Percentiles rank a stretch among this genome's conserved stretches.
These are phyloP conservation scores for Rhorus exstirpatorius DNA, from an alignment of 2,888 invertebrate genomes.

Conservation along the genomic window DNA sequence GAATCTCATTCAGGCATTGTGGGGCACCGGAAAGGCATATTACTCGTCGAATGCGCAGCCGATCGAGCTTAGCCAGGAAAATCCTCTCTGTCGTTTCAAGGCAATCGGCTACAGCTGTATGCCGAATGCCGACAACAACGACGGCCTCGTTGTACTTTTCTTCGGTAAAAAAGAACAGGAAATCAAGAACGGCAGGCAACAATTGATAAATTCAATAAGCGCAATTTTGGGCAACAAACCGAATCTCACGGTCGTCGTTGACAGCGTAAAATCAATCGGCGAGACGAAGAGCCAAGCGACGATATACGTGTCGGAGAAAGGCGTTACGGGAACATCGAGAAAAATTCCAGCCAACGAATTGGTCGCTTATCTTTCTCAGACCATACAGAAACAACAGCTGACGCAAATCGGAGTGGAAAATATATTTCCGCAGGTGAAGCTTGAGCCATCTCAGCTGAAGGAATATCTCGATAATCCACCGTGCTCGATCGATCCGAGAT, in stretches of 20 bases:
- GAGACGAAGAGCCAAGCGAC: conserved; percentile 92
- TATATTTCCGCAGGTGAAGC: conserved; percentile 91
- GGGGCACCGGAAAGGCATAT: conserved; percentile 95
- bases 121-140: conserved; percentile 95
- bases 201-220: conserved; percentile 89
- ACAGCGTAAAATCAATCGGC: conserved; percentile 92
- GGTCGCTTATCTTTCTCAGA: conserved; percentile 90
- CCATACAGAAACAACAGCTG: conserved; percentile 91
- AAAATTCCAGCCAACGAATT: conserved; percentile 92
- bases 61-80: conserved; percentile 94
- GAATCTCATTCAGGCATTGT: conserved; percentile 97
- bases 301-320: conserved; percentile 91
- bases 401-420: conserved; percentile 91
- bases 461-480: conserved; percentile 97
- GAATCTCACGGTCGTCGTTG: conserved; percentile 92
- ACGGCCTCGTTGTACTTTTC: conserved; percentile 95
- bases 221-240: conserved; percentile 94
- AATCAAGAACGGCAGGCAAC: conserved; percentile 87
- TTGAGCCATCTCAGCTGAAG: conserved; percentile 92
- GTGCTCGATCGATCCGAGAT: conserved; percentile 94
- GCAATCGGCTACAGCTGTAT: conserved; percentile 97
- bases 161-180: conserved; percentile 94
- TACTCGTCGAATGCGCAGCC: conserved; percentile 92
- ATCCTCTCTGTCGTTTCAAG: conserved; percentile 97
- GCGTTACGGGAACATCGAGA: conserved; percentile 89